Percentiles rank a stretch among this genome's conserved stretches.
These are phyloP conservation scores for Diceros bicornis DNA, from an alignment of 2,797 vertebrate species.

Conservation along the genomic window DNA sequence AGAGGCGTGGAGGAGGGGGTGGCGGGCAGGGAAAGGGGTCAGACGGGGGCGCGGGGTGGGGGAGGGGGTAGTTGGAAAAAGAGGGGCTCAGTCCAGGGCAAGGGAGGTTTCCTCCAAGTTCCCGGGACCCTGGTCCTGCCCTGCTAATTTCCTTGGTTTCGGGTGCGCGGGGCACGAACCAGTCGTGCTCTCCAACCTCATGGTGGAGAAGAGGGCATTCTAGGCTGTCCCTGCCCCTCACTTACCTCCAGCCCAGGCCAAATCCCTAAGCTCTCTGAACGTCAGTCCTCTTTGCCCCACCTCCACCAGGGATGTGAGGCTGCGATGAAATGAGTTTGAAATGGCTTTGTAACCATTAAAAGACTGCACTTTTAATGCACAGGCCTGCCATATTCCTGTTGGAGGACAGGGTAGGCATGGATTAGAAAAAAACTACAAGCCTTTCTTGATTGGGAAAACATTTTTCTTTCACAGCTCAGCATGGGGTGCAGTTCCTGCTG, in stretches of 20 bases:
- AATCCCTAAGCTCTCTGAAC: not conserved
- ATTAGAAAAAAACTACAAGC: not conserved
- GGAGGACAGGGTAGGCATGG: not conserved
- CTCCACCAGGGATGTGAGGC: not conserved
- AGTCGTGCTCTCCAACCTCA: not conserved
- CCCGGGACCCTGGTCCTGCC: not conserved
- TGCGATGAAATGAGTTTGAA: not conserved
- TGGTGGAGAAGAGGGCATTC: not conserved
- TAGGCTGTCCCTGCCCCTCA: not conserved
- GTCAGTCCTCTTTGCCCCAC: not conserved
- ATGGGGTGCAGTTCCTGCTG: not conserved
- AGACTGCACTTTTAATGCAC: not conserved
- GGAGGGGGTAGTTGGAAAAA: not conserved
- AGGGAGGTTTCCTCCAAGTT: not conserved
- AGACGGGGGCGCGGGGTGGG: fast-evolving
- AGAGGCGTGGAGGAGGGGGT: fast-evolving
- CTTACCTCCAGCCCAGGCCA: not conserved
- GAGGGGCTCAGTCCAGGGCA: not conserved
- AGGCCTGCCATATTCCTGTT: not conserved
- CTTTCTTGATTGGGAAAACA: not conserved
- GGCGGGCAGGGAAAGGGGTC: not conserved
- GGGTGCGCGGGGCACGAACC: not conserved
- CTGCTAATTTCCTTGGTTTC: not conserved
- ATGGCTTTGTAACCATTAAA: not conserved
- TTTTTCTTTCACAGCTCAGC: not conserved